Evolutionary conservation across 2,113 vertebrate species (phyloP).

Genomic region (Taxidea taxus): DNA sequence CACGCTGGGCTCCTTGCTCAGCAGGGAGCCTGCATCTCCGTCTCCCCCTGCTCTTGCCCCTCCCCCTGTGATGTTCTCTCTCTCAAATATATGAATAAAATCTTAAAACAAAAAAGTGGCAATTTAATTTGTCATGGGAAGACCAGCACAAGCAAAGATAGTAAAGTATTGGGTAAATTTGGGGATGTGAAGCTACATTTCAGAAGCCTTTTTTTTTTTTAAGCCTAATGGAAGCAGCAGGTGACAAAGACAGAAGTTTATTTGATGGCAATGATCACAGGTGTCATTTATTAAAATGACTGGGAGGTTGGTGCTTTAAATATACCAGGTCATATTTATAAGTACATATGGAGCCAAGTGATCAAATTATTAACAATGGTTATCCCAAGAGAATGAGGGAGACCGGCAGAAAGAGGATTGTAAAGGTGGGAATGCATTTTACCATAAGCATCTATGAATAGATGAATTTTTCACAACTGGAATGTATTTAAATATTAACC

Average conservation of each 20-base stretch:
- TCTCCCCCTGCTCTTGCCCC: too few species aligned
- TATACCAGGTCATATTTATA: neutral
- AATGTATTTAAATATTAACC: neutral
- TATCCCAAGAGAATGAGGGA: neutral
- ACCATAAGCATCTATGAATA: neutral
- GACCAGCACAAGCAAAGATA: neutral
- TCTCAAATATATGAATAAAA: too few species aligned
- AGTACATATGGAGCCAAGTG: neutral
- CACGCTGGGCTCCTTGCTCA: too few species aligned
- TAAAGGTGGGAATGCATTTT: neutral
- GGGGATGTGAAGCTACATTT: neutral
- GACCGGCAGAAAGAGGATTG: neutral
- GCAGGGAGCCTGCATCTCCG: too few species aligned
- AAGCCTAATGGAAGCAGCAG: neutral
- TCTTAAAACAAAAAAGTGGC: neutral
- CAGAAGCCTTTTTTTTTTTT: neutral
- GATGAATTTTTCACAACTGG: neutral
- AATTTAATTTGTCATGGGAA: neutral
- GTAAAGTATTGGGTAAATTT: neutral
- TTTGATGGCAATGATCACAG: neutral
- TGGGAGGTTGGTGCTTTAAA: neutral
- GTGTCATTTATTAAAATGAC: neutral
- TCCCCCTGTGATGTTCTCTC: too few species aligned
- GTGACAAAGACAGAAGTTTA: neutral
- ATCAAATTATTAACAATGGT: neutral